Base-by-base conservation (phyloP, 2,797 vertebrate species). In the Lepus oiostolus region DNA sequence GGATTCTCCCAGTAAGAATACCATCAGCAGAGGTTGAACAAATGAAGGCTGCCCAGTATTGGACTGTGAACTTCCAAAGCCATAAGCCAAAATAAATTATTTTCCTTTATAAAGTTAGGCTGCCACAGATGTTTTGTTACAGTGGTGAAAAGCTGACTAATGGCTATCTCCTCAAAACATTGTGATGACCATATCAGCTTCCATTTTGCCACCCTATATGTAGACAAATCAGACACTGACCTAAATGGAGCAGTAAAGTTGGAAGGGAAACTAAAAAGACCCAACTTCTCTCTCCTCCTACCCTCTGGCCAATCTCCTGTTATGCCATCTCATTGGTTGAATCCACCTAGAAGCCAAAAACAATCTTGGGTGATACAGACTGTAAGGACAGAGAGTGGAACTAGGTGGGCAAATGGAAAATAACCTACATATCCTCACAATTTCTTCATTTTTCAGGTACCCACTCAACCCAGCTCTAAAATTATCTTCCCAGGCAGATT, bases 151-250 rank as follows among this genome's bases (percentile, higher is more conserved):
- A 58, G 14, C 19, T 58, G 17, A 58, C 54, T 58, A 58, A 58
- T 58, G 54, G 54, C 52, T 75, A 19, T 72, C 35, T 85, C 85
- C 70, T 52, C 42, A 16, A 96, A 93, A 92, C 8, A 60, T 16
- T 68, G 11, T 35, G 47, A 60, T 67, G 74, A 58, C 19, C 70
- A 67, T 12, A 28, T 42, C n/a, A 71, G 28, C 47, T 65, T 83
- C 50, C 65, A 77, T 4, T 35, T 26, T 72, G 32, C 19, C 38
- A 58, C 67, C 65, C 10, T 22, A n/a, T 11, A 52, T 65, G 3
- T n/a, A n/a, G 17, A 72, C 7, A 86, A 16, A n/a, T 8, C 58
- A 82, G 32, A 10, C 32, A 75, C 54, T 58, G 47, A 52, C 47
- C 47, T 84, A 12, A 77, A 65, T 21, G 24, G 85, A 24, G 12